Base-by-base conservation (phyloP, 2,888 invertebrate species). In the Mimumesa dahlbomi region DNA sequence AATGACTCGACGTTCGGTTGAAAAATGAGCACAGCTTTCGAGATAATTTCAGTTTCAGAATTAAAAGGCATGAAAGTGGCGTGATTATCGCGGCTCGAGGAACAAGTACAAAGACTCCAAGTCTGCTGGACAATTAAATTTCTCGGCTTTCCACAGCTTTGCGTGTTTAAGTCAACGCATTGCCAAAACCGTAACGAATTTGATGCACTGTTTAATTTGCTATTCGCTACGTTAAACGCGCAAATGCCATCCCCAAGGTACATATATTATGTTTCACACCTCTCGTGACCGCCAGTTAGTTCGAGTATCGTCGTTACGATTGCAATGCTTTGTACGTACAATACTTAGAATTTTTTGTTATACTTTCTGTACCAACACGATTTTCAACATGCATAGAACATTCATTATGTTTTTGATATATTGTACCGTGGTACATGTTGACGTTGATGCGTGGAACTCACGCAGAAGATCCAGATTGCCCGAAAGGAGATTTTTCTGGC, bases 81-180 rank as follows among this genome's bases (percentile, higher is more conserved):
- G 29, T 11, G 13, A 6, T 5, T n/a, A 38, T 25, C 19, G 43
- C 14, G 52, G 36, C 43, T 25, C 66, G 25, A 34, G 13, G 49
- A 1, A 13, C 50, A 57, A 75, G 31, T 7, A 78, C 66, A 77
- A 78, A 69, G 34, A 3, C 31, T 4, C n/a, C 7, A 34, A 29
- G 21, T 16, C 61, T 42, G 22, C 19, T 7, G 43, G 36, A 22
- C 78, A 73, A 79, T 79, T 77, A 81, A 79, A 74, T 84, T 78
- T 77, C 77, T 74, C 70, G 50, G 53, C 78, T 85, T 85, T 82
- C 83, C 38, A 75, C 46, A 53, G 43, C 42, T 61, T 16, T 22
- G 19, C 53, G 19, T 19, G 5, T 50, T 43, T 16, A 18, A 16
- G 13, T 18, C 14, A 6, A 34, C 48, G 16, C 18, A 11, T 22